Evolutionary conservation across 2,113 vertebrate species (phyloP), one percentile per base, ranked within the genome.

Genomic region (rat (Rattus norvegicus)): DNA sequence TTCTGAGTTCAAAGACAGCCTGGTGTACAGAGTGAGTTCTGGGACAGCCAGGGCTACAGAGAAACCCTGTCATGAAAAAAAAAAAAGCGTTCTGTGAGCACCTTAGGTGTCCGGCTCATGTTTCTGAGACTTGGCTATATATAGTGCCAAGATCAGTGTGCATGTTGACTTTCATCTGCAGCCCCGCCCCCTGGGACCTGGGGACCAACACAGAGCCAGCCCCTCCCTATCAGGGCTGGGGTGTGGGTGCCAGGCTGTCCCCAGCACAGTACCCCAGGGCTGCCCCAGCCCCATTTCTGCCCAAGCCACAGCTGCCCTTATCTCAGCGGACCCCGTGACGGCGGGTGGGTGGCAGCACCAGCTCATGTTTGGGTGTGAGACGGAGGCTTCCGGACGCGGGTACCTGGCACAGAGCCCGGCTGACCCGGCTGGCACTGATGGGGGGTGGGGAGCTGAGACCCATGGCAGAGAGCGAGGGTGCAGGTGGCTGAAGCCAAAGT

Each of bases 241-340:
- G 36, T 17, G 14, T 75, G 90, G 88, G 90, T 91, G 63, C 86
- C 98, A 96, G 97, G 95, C 95, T 14, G n/a, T 91, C 84, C 83
- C 94, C 90, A 92, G 59, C 69, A 76, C 0, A 43, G 80, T 12
- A 4, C 79, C 89, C 94, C 39, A 26, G 47, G 77, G 24, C 24
- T 11, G 85, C 81, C 84, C 70, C 16, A 7, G 91, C 39, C 52
- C 88, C 6, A 16, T 49, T 93, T 92, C 97, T 11, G 16, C 26
- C 59, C 86, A 5, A 11, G 77, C 92, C n/a, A 0, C 97, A 97
- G 97, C 97, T 97, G 97, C 75, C 96, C 95, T 97, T 97, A 98
- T 97, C 95, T 97, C 97, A 98, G 97, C 52, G 1, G 97, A 96
- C 92, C 98, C 92, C 97, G 95, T 98, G 98, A 97, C 1, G 95